phyloP scores from a whole-genome alignment of 1,140 invertebrate genomes.

The Acyrthosiphon pisum region DNA sequence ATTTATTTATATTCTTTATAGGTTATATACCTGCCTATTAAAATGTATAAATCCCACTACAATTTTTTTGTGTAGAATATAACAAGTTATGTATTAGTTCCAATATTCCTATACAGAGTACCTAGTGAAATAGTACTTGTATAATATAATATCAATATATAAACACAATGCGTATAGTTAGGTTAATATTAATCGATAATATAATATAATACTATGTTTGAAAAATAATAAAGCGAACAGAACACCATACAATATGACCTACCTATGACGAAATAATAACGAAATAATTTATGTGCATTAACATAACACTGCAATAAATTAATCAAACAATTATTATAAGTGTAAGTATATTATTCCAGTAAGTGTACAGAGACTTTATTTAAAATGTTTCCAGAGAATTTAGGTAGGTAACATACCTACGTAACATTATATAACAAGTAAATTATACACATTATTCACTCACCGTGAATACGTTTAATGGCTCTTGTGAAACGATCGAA shows the following conservation, averaged over 20 bases:
- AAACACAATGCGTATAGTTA: no score
- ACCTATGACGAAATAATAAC: background rate
- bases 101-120: no score
- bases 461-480: conserved; percentile 20
- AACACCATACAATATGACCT: no score
- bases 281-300: background rate
- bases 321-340: background rate
- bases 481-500: conserved; percentile 12
- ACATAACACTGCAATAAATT: background rate
- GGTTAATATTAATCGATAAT: background rate
- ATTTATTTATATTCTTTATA: no score
- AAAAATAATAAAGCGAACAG: background rate
- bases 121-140: no score
- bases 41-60: background rate
- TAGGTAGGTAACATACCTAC: background rate
- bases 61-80: background rate
- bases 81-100: background rate
- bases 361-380: background rate
- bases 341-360: background rate
- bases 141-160: no score
- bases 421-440: conserved; percentile 12
- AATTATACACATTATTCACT: conserved; percentile 28
- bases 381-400: background rate
- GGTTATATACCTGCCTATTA: background rate
- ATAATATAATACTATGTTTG: background rate